Conservation (phyloP, 2,888 invertebrate species). For the Yponomeuta malinellus region DNA sequence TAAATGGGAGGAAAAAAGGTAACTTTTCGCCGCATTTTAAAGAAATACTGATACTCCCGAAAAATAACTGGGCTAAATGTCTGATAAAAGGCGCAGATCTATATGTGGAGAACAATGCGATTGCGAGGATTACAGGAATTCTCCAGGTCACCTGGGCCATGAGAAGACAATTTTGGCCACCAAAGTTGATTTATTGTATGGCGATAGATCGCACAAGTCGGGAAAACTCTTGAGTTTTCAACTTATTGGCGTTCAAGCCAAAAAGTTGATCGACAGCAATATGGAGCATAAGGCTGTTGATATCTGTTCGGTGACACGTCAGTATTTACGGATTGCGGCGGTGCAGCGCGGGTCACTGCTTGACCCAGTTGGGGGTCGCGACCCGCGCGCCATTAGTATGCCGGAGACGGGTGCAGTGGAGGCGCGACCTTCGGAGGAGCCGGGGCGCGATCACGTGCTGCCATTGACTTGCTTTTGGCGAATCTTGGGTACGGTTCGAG, state of each 20-base stretch:
- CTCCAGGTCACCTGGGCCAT: too few relatives aligned
- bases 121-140: too few relatives aligned
- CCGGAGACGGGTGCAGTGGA: not conserved
- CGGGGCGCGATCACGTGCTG: not conserved
- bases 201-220: too few relatives aligned
- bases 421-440: constrained; percentile 9
- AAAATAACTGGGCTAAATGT: too few relatives aligned
- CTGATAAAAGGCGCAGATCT: too few relatives aligned
- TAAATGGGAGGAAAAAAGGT: too few relatives aligned
- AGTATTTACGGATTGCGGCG: not conserved
- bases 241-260: not conserved
- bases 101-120: too few relatives aligned
- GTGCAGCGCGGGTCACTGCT: constrained; percentile 5
- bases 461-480: not conserved
- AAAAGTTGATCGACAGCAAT: not conserved
- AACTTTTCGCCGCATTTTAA: too few relatives aligned
- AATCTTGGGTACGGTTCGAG: not conserved
- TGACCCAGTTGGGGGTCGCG: constrained; percentile 16
- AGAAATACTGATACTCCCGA: too few relatives aligned
- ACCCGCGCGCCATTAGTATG: constrained; percentile 1
- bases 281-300: not conserved
- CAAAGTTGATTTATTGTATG: too few relatives aligned
- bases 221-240: too few relatives aligned
- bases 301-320: not conserved
- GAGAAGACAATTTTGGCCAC: too few relatives aligned